Conservation (phyloP, 2,888 invertebrate genomes). For the Melinaea menophilus region DNA sequence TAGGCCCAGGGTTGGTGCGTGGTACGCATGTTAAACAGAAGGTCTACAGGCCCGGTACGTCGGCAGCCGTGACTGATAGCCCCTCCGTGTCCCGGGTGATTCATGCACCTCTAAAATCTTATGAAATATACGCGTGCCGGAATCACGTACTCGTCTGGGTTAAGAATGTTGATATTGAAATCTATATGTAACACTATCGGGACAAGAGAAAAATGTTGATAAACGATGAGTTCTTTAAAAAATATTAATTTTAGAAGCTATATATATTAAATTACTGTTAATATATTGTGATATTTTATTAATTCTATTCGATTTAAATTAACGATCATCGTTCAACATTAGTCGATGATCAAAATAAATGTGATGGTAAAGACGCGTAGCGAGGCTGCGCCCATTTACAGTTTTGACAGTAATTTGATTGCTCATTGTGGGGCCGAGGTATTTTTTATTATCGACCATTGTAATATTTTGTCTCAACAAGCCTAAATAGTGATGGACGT, state of each 20-base stretch:
- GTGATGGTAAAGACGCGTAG: conserved; percentile 37
- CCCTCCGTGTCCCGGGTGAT: conserved; percentile 74
- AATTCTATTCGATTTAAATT: background rate
- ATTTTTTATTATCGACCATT: conserved; percentile 67
- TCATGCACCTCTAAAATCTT: conserved; percentile 78
- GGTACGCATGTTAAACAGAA: conserved; percentile 70
- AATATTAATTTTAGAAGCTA: background rate
- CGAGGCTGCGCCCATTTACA: conserved; percentile 36
- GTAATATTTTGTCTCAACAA: conserved; percentile 42
- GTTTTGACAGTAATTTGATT: conserved; percentile 70
- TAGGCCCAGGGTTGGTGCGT: conserved; percentile 71
- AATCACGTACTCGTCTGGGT: conserved; percentile 73
- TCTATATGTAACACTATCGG: conserved; percentile 70
- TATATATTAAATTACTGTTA: background rate
- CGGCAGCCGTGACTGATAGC: conserved; percentile 74
- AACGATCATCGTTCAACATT: background rate
- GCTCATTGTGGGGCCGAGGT: conserved; percentile 69
- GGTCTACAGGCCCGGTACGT: conserved; percentile 65
- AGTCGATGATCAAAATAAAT: conserved; percentile 2
- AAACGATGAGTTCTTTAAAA: conserved; percentile 14
- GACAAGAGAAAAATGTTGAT: conserved; percentile 27
- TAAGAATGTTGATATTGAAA: conserved; percentile 78
- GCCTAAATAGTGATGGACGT: conserved; percentile 42
- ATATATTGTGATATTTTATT: background rate
- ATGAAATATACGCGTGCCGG: conserved; percentile 75